Evolutionary conservation across 23 tunicate genomes (phyloP), one percentile per base, ranked within the genome.

Genomic region (Halocynthia aurantium): DNA sequence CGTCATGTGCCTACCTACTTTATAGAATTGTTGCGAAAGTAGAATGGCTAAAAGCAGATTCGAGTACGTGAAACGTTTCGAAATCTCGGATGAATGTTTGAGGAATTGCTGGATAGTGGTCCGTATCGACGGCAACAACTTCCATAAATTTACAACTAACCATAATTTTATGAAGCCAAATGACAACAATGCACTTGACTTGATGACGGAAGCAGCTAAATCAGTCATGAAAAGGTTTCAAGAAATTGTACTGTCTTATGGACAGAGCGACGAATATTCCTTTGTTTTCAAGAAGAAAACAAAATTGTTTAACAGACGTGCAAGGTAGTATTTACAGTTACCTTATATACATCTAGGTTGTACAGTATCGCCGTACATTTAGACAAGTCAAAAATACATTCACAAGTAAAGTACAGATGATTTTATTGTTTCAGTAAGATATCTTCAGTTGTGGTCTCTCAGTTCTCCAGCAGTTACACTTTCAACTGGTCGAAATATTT

Each of bases 191-290:
- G 77, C 85, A 8, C 83, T 92, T 53, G 67, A 74, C 7, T 62
- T 92, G 8, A 92, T 92, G 98, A 86, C 55, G 19, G 70, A 69
- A 70, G 77, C 98, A 2, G 98, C 98, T 1, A 51, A 50, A 53
- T 57, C 66, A 0, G 98, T 92, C 6, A 86, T 92, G 93, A 22
- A 61, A 7, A 18, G 61, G 6, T 77, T 86, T 22, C 52, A 65
- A 19, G 98, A 92, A 57, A 60, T 92, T 22, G 73, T 86, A 15
- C 62, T 92, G 8, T 82, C 98, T 5, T 92, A 86, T 79, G 98
- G 98, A 51, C 92, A 86, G 67, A 86, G 92, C 74, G 98, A 92
- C 75, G 98, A 92, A 86, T 92, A 85, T 74, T 92, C 98, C 13
- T 92, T 92, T 86, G 88, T 92, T 21, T 92, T 92, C 60, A 92